Evolutionary conservation across 2,113 vertebrate genomes (phyloP).

Genomic region (Rhineura floridana): DNA sequence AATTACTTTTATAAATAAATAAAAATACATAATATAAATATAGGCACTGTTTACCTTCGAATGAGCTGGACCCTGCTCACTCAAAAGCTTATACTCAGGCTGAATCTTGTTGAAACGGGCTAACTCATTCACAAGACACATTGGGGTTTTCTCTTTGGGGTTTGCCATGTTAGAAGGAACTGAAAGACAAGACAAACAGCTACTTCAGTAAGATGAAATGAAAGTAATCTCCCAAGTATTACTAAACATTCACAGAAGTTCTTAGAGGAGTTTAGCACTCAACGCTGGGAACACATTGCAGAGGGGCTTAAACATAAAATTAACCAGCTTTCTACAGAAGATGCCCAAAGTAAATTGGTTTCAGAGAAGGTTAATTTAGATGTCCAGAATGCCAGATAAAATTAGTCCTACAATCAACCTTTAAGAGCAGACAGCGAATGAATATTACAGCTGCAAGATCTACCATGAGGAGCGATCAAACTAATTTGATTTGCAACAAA

Average conservation of each 20-base stretch:
- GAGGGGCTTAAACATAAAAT: neutral
- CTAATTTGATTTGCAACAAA: neutral
- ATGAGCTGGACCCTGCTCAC: conserved; percentile 93
- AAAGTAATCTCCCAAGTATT: neutral
- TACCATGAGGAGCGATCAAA: neutral
- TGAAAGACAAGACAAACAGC: conserved; percentile 67
- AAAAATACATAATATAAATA: conserved; percentile 25
- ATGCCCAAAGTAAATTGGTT: neutral
- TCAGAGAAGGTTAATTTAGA: neutral
- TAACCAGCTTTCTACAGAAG: neutral
- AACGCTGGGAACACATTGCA: neutral
- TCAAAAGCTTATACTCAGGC: conserved; percentile 92
- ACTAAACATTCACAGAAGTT: neutral
- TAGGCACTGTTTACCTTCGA: conserved; percentile 82
- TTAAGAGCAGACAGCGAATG: neutral
- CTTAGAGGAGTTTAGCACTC: neutral
- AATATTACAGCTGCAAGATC: neutral
- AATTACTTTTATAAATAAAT: no score
- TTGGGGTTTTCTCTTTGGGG: conserved; percentile 98
- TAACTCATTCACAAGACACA: conserved; percentile 99
- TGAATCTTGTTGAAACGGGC: conserved; percentile 97
- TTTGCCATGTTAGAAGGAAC: conserved; percentile 96
- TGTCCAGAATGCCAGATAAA: neutral
- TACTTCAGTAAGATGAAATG: conserved; percentile 14
- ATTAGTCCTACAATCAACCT: neutral